Evolutionary conservation across 1,140 invertebrate genomes (phyloP).

Genomic region (Cardiocondyla obscurior): DNA sequence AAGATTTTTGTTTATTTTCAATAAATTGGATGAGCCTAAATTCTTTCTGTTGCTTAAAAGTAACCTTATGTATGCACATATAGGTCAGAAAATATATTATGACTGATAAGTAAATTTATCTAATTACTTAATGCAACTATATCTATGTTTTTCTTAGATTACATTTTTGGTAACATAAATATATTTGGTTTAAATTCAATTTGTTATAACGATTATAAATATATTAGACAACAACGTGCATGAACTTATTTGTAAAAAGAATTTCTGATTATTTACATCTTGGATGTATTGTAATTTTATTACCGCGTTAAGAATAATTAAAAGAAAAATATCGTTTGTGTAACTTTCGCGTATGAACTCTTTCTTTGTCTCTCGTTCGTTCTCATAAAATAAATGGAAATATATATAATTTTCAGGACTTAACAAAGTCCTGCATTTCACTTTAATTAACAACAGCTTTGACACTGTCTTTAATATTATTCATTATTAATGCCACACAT

Average conservation of each 20-base stretch:
- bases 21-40: background rate
- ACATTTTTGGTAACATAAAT: conserved; percentile 28
- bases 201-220: conserved; percentile 28
- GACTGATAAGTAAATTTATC: background rate
- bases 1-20: background rate
- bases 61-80: background rate
- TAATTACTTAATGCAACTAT: background rate
- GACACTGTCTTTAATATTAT: background rate
- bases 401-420: background rate
- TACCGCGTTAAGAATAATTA: conserved; percentile 24
- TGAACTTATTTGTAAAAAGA: background rate
- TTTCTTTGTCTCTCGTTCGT: background rate
- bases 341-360: background rate
- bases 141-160: background rate
- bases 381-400: background rate
- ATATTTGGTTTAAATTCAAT: conserved; percentile 10
- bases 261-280: conserved; percentile 12
- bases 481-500: background rate
- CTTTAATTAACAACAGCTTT: background rate
- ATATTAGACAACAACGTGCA: conserved; percentile 1
- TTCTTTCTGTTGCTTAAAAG: background rate
- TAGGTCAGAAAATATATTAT: conserved; percentile 1
- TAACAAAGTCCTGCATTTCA: conserved; percentile 10
- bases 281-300: conserved; percentile 34
- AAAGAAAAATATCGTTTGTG: conserved; percentile 10